These are phyloP conservation scores for Paedocypris sp. DNA, from an alignment of 2,113 vertebrate species.

Conservation along the genomic window DNA sequence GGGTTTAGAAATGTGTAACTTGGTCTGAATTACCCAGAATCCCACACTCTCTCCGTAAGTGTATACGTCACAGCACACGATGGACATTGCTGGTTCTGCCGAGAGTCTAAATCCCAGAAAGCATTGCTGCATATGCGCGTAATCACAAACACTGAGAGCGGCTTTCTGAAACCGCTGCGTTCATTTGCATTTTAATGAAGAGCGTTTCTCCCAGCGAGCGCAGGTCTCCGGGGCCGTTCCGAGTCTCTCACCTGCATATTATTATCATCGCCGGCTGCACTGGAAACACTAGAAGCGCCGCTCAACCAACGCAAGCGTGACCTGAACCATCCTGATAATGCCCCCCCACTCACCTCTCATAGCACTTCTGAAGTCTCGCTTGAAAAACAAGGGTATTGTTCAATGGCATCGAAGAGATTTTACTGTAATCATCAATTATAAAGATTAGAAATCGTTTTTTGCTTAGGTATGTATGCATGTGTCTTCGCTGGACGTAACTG, in stretches of 20 bases:
- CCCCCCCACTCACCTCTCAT: not conserved
- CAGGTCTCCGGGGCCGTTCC: slow-evolving; percentile 43
- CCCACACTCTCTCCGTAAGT: too few relatives aligned
- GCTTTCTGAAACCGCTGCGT: slow-evolving; percentile 28
- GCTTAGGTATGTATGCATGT: too few relatives aligned
- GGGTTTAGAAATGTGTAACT: too few relatives aligned
- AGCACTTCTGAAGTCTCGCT: slow-evolving; percentile 12
- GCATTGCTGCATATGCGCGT: not conserved
- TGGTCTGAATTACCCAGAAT: too few relatives aligned
- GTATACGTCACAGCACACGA: not conserved
- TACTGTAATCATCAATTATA: too few relatives aligned
- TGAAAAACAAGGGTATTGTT: slow-evolving; percentile 10
- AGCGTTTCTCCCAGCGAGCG: slow-evolving; percentile 36
- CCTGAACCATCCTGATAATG: slow-evolving; percentile 13
- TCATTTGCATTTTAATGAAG: slow-evolving; percentile 63
- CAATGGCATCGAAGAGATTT: not conserved
- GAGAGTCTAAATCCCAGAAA: not conserved
- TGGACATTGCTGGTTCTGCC: not conserved
- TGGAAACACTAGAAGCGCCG: slow-evolving; percentile 3
- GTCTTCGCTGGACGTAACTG: too few relatives aligned
- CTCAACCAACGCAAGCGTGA: slow-evolving; percentile 4
- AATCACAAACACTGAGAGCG: slow-evolving; percentile 40
- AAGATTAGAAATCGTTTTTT: too few relatives aligned
- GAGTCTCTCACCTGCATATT: slow-evolving; percentile 29
- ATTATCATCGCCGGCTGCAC: not conserved